phyloP scores from a whole-genome alignment of 1,140 invertebrate genomes.

The Cyphomyrmex costatus region DNA sequence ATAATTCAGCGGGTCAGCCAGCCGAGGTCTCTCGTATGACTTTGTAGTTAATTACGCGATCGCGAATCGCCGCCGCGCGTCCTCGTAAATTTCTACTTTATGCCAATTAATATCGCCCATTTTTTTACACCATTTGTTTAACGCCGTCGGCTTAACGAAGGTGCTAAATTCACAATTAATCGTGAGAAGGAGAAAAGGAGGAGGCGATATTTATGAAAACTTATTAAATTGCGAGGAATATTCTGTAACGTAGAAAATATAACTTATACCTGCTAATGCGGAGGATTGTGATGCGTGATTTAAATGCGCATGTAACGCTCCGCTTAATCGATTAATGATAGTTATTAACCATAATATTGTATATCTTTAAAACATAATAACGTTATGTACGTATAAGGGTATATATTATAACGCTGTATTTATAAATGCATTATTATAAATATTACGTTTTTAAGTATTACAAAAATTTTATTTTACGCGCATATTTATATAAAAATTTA shows the following conservation, averaged over 20 bases:
- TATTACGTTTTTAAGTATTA: no score
- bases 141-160: conserved; percentile 50
- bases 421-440: neutral
- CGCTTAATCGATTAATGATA: neutral
- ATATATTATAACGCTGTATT: no score
- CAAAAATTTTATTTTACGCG: neutral
- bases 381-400: neutral
- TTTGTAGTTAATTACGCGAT: conserved; percentile 63
- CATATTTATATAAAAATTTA: neutral
- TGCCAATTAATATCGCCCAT: conserved; percentile 54
- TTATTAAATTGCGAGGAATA: conserved; percentile 1
- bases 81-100: conserved; percentile 54
- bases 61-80: conserved; percentile 48
- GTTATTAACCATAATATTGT: neutral
- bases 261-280: conserved; percentile 20
- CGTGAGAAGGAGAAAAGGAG: neutral
- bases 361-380: neutral
- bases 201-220: conserved; percentile 23
- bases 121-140: conserved; percentile 28
- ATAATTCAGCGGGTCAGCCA: conserved; percentile 62
- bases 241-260: neutral
- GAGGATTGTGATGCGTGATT: neutral
- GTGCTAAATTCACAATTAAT: conserved; percentile 60
- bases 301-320: neutral
- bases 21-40: conserved; percentile 48